Base-by-base conservation (phyloP, 2,888 invertebrate species). In the Heliconius sara region DNA sequence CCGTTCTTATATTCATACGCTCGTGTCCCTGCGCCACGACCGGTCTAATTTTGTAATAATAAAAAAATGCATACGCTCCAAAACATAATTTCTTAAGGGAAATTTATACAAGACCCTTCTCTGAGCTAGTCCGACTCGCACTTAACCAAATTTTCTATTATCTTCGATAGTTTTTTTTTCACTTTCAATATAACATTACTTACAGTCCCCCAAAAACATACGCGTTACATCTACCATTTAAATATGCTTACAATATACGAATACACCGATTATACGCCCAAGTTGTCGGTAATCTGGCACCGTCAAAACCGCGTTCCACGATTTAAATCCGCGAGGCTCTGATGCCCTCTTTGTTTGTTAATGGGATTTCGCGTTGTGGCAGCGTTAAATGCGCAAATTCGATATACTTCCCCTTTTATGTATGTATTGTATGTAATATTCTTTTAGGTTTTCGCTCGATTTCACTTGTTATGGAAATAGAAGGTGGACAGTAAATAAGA, bases 281-380 rank as follows among this genome's bases (percentile, higher is more conserved):
- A 57, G 43, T 68, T 66, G 66, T 39, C 47, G 68, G 76, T 73
- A 73, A 75, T 66, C 30, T 57, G 19, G 75, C 43, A 25, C 52
- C 71, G 70, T 63, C 81, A 73, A 80, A 79, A 76, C 75, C 76
- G 68, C 65, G 76, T 78, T 70, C 79, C 72, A 80, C 76, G 77
- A 83, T 77, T 83, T 79, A 81, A 87, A 87, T 86, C 86, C 86
- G 82, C 71, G 87, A 86, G 86, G 86, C 85, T 86, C 85, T 86
- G 89, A 90, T 91, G 91, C 88, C 88, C 90, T 89, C 90, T 91
- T 92, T 92, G 90, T 92, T 89, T 89, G 85, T 84, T 87, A 82
- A 85, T 85, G 83, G 82, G 84, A 83, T 82, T 52, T 77, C 81
- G 80, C 81, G 80, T 78, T 78, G 83, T 79, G 81, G 75, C 39